Evolutionary conservation across 2,113 vertebrate genomes (phyloP).

Genomic region (Lontra canadensis): DNA sequence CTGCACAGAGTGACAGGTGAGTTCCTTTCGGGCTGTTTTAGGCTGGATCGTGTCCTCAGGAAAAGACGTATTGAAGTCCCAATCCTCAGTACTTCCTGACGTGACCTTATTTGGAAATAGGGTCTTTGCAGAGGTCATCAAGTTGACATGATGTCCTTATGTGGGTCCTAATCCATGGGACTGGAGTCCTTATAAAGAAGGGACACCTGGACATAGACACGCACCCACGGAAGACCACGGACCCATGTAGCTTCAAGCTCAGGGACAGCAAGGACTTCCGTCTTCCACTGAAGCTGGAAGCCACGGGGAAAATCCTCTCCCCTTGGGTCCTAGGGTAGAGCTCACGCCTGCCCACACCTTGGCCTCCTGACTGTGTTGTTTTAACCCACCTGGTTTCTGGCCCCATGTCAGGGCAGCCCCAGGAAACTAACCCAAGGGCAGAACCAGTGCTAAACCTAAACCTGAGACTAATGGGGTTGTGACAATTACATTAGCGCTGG

Average conservation of each 20-base stretch:
- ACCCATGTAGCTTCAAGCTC: neutral
- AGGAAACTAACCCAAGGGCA: neutral
- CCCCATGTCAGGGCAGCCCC: neutral
- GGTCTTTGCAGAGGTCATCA: neutral
- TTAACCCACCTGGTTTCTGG: neutral
- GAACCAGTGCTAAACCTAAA: neutral
- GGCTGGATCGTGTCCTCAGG: neutral
- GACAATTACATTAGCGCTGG: neutral
- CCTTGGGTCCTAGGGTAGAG: rapidly evolving
- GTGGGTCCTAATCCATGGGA: neutral
- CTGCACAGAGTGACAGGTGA: neutral
- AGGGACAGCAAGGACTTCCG: rapidly evolving
- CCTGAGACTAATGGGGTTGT: neutral
- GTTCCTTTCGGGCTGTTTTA: neutral
- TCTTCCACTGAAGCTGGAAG: neutral
- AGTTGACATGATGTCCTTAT: neutral
- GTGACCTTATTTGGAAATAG: neutral
- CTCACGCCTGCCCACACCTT: rapidly evolving
- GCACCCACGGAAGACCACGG: neutral
- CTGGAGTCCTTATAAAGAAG: neutral
- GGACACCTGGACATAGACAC: neutral
- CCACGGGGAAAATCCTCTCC: neutral
- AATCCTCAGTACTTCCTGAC: neutral
- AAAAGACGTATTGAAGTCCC: neutral
- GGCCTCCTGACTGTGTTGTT: neutral